Conservation (phyloP, 2,888 invertebrate species). For the Eupithecia pulchellata region DNA sequence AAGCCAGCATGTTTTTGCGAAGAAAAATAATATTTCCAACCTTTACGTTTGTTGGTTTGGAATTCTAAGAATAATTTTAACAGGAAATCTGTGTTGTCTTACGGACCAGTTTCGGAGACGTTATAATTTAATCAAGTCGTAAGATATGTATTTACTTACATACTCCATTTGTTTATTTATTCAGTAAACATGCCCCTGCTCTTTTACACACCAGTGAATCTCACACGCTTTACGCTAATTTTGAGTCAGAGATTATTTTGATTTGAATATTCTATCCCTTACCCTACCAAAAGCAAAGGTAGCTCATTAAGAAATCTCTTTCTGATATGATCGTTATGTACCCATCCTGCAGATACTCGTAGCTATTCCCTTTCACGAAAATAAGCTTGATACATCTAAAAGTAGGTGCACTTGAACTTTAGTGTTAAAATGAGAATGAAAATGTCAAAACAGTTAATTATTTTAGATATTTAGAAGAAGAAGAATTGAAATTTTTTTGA, state of each 20-base stretch:
- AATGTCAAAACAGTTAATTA: background rate
- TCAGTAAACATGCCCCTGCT: slow-evolving; percentile 42
- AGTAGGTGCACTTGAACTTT: background rate
- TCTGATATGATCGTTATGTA: slow-evolving; percentile 14
- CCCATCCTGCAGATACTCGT: background rate
- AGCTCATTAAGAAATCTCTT: slow-evolving; percentile 37
- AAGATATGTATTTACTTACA: slow-evolving; percentile 12
- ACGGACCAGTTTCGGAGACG: slow-evolving; percentile 23
- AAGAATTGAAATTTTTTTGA: too few species aligned
- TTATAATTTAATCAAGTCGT: slow-evolving; percentile 38
- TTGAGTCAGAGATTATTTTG: slow-evolving; percentile 31
- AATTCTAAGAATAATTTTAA: background rate
- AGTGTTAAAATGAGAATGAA: background rate
- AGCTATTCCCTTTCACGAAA: background rate
- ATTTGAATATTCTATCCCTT: slow-evolving; percentile 36
- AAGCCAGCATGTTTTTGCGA: background rate
- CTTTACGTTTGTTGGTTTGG: background rate
- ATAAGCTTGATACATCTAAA: background rate
- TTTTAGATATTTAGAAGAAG: background rate
- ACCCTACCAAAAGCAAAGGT: slow-evolving; percentile 20
- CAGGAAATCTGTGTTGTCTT: slow-evolving; percentile 21
- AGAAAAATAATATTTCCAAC: background rate
- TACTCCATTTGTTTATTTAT: slow-evolving; percentile 46
- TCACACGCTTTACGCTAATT: slow-evolving; percentile 36
- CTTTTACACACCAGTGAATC: slow-evolving; percentile 45